Evolutionary conservation across 2,888 invertebrate species (phyloP).

Genomic region (Amblyjoppa proteus): DNA sequence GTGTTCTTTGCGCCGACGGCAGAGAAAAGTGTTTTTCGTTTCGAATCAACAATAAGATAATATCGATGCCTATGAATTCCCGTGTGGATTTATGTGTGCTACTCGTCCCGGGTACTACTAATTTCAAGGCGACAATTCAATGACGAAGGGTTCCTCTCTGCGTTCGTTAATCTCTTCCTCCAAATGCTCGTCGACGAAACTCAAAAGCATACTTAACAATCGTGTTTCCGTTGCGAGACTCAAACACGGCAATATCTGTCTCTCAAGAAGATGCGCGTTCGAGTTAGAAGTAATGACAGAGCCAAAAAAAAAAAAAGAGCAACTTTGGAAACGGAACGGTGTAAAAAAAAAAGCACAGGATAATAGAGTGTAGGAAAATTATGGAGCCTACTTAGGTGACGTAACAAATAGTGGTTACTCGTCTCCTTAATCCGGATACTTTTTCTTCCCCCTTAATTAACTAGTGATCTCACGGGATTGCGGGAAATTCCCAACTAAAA

Average conservation of each 20-base stretch:
- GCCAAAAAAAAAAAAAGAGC: conserved; percentile 18
- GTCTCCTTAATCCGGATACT: conserved; percentile 41
- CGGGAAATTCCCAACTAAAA: conserved; percentile 6
- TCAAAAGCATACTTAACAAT: not conserved
- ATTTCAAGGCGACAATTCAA: conserved; percentile 32
- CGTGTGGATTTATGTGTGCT: conserved; percentile 6
- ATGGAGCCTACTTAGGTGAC: conserved; percentile 31
- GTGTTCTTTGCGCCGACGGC: not conserved
- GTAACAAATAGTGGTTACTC: conserved; percentile 39
- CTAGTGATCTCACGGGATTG: not conserved
- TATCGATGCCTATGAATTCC: conserved; percentile 32
- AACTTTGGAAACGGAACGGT: conserved; percentile 17
- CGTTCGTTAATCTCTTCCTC: not conserved
- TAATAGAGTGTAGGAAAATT: conserved; percentile 25
- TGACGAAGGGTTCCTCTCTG: not conserved
- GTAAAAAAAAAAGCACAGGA: conserved; percentile 11
- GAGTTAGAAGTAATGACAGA: not conserved
- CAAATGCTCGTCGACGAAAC: conserved; percentile 1
- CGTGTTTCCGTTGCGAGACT: conserved; percentile 17
- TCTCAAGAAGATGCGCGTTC: conserved; percentile 10
- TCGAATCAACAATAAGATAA: conserved; percentile 11
- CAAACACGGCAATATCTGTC: conserved; percentile 2
- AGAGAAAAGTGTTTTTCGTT: conserved; percentile 10
- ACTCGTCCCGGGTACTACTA: conserved; percentile 36
- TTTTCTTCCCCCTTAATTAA: conserved; percentile 40